A percentile compares a stretch with the other conserved stretches of the same genome.
Conservation (phyloP, 2,888 invertebrate genomes). For the Thymelicus lineola region DNA sequence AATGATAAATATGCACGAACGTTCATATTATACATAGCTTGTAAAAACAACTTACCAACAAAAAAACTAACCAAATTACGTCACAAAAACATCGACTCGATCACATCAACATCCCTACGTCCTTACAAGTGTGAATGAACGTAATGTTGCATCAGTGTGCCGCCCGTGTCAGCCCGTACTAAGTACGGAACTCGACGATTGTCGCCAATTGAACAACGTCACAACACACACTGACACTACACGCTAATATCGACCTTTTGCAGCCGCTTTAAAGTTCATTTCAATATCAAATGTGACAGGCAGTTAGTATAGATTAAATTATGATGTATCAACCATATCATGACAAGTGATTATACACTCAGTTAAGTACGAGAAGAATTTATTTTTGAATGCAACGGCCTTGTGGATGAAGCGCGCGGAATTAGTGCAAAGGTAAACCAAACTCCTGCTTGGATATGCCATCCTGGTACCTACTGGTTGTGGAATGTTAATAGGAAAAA, state of each 20-base stretch:
- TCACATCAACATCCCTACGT: conserved; percentile 59
- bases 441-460: conserved; percentile 44
- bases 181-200: conserved; percentile 66
- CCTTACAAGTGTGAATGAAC: conserved; percentile 72
- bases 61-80: neutral
- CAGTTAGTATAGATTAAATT: conserved; percentile 26
- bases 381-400: conserved; percentile 30
- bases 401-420: conserved; percentile 50
- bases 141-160: conserved; percentile 68
- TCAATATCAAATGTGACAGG: neutral
- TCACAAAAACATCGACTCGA: conserved; percentile 33
- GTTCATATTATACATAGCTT: too few species aligned
- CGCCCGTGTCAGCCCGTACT: conserved; percentile 75
- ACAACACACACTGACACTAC: conserved; percentile 41
- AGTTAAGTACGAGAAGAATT: conserved; percentile 33
- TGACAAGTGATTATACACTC: conserved; percentile 33
- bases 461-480: conserved; percentile 41
- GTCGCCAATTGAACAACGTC: conserved; percentile 53
- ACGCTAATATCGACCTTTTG: conserved; percentile 31
- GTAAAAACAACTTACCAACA: neutral
- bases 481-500: conserved; percentile 25
- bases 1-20: too few species aligned
- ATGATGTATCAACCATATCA: conserved; percentile 27
- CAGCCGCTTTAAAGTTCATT: neutral
- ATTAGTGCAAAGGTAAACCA: conserved; percentile 53